Base-by-base conservation (phyloP, 92 coral and sea anemone species). In the Pocillopora grandis region DNA sequence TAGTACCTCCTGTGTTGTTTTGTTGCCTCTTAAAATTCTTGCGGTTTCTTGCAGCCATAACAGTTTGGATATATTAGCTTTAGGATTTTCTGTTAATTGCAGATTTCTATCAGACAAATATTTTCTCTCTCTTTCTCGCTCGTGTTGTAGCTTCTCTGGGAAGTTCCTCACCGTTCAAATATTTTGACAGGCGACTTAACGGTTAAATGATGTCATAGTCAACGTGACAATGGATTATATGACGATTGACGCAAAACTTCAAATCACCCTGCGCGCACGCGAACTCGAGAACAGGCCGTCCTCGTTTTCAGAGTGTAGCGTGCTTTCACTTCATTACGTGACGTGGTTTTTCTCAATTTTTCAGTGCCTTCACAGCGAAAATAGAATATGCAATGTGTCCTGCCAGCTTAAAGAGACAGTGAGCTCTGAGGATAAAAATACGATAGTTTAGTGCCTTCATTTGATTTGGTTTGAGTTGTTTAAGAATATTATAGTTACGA, bases 21-120 rank as follows among this genome's bases (percentile, higher is more conserved):
- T 79, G 83, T 52, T 66, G 66, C 6, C 66, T 79, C 35, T 79
- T 42, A 42, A 42, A 42, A 42, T 42, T 79, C 74, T 79, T 79
- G 2, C 83, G 60, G n/a, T 79, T 79, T 49, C 74, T 79, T 52
- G 61, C 62, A 7, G 83, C 83, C 83, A 79, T 73, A 0, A 48
- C 3, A 12, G 23, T 12, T 58, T 23, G 78, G 16, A n/a, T 10
- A 18, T n/a, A 21, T 20, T 57, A 57, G 49, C 58, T 8, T 49
- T 0, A 37, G 18, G 12, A 42, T 42, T 42, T 42, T 42, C 9
- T 37, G 55, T 9, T 10, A 70, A 15, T 9, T 6, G 7, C n/a
- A n/a, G 66, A 14, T 62, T 62, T 62, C n/a, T 62, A 18, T 2
- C 20, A 62, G 66, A 2, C 5, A 19, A n/a, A 2, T 21, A 18